A percentile compares a stretch with the other conserved stretches of the same genome.
These are phyloP conservation scores for Chrysotoxum bicinctum DNA, from an alignment of 2,888 invertebrate species.

Conservation along the genomic window DNA sequence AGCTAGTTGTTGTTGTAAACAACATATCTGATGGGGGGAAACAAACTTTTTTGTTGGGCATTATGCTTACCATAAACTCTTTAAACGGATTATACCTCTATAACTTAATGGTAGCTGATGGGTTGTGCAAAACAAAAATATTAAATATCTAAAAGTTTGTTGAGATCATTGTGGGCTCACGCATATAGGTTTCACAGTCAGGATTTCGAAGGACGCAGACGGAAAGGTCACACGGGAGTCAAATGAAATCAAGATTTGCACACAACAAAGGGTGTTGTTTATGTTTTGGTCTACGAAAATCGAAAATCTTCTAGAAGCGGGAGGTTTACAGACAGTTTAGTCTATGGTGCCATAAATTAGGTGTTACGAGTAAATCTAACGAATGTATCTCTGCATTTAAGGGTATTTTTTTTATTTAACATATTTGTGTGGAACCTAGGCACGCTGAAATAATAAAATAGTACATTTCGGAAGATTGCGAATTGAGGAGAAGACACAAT, in stretches of 20 bases:
- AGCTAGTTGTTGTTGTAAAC: not conserved
- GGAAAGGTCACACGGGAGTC: not conserved
- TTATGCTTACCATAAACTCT: not conserved
- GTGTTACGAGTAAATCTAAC: too few relatives aligned
- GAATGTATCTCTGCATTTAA: too few relatives aligned
- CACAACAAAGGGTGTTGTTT: not conserved
- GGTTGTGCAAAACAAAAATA: not conserved
- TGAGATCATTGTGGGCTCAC: not conserved
- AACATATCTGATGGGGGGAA: not conserved
- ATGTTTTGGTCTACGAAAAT: not conserved
- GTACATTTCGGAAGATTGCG: too few relatives aligned
- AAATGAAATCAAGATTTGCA: not conserved
- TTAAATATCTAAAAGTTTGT: not conserved
- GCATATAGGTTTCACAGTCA: not conserved
- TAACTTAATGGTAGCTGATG: not conserved
- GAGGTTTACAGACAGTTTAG: too few relatives aligned
- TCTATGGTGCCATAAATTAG: too few relatives aligned
- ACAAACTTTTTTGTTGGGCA: not conserved
- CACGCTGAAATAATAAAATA: too few relatives aligned
- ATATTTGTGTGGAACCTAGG: too few relatives aligned
- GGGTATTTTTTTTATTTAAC: too few relatives aligned
- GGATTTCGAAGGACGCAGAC: not conserved
- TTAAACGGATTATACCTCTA: conserved; percentile 9
- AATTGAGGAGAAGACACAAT: too few relatives aligned
- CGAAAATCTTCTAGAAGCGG: not conserved